A percentile compares a stretch with the other conserved stretches of the same genome.
Conservation (phyloP, 2,797 vertebrate species). For the Microctenopoma stevenorrisi region DNA sequence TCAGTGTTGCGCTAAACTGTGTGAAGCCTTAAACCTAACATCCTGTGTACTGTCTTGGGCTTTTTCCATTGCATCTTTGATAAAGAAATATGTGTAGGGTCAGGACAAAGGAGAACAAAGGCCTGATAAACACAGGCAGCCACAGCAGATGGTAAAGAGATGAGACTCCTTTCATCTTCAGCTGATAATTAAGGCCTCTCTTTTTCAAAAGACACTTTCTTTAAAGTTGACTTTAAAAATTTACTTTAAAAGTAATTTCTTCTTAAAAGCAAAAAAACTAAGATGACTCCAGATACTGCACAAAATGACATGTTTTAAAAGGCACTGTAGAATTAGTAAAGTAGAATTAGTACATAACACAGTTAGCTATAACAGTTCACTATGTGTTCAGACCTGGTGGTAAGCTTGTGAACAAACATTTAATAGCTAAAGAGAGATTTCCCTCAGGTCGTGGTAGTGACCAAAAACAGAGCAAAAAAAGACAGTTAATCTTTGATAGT, state of each 20-base stretch:
- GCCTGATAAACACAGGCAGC: background rate
- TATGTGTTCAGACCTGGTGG: too few species aligned
- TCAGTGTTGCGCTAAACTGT: slow-evolving; percentile 30
- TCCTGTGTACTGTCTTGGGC: slow-evolving; percentile 53
- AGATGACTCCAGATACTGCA: background rate
- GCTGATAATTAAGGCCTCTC: background rate
- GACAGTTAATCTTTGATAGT: too few species aligned
- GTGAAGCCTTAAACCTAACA: slow-evolving; percentile 34
- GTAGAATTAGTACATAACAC: too few species aligned
- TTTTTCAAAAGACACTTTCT: background rate
- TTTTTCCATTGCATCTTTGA: slow-evolving; percentile 36
- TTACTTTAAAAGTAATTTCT: background rate
- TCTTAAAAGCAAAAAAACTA: background rate
- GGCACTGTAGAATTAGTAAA: too few species aligned
- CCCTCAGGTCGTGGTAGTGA: too few species aligned
- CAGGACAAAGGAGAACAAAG: slow-evolving; percentile 9
- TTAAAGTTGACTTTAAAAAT: background rate
- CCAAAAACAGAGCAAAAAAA: too few species aligned
- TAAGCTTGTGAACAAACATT: too few species aligned
- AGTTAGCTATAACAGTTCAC: too few species aligned
- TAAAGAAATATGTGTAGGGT: slow-evolving; percentile 28
- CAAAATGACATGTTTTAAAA: too few species aligned
- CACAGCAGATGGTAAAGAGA: slow-evolving; percentile 25
- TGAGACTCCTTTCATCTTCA: slow-evolving; percentile 25
- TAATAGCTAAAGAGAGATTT: too few species aligned